A percentile compares a stretch with the other conserved stretches of the same genome.
phyloP scores from a whole-genome alignment of 1,140 invertebrate genomes.

The Zaprionus ghesquierei region DNA sequence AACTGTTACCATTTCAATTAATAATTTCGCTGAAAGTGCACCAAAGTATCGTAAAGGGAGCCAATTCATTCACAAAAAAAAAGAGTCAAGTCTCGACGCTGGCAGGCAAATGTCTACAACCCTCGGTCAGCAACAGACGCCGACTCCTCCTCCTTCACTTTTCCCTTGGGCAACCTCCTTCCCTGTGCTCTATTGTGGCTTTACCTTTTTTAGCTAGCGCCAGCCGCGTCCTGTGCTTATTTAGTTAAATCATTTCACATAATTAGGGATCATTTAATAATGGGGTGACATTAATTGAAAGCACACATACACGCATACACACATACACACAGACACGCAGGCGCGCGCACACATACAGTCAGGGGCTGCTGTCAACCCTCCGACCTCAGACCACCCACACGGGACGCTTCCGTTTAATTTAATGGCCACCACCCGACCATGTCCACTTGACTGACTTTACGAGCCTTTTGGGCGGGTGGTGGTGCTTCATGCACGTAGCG shows the following conservation, averaged over 20 bases:
- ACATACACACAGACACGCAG: slow-evolving; percentile 9
- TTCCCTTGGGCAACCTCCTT: not conserved
- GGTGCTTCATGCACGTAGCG: not conserved
- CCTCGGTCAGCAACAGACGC: slow-evolving; percentile 14
- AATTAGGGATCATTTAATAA: slow-evolving; percentile 83
- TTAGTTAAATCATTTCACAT: slow-evolving; percentile 82
- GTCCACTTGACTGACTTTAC: slow-evolving; percentile 76
- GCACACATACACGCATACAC: slow-evolving; percentile 32
- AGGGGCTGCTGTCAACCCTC: slow-evolving; percentile 24
- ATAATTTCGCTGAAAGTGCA: slow-evolving; percentile 65
- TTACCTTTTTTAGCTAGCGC: slow-evolving; percentile 51
- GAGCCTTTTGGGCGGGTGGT: slow-evolving; percentile 32
- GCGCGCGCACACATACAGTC: no score
- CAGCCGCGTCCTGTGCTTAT: slow-evolving; percentile 59
- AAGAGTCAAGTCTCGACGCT: slow-evolving; percentile 8
- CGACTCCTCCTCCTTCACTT: not conserved
- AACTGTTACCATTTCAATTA: slow-evolving; percentile 69
- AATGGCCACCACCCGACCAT: slow-evolving; percentile 62
- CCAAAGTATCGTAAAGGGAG: slow-evolving; percentile 80
- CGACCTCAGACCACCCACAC: slow-evolving; percentile 10
- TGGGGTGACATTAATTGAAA: slow-evolving; percentile 82
- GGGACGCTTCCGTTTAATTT: slow-evolving; percentile 70
- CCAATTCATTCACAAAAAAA: slow-evolving; percentile 35
- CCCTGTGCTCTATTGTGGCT: slow-evolving; percentile 45
- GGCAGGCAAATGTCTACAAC: slow-evolving; percentile 8